Percentiles rank a stretch among this genome's conserved stretches.
Conservation (phyloP, 2,888 invertebrate genomes). For the Cabera pusaria region DNA sequence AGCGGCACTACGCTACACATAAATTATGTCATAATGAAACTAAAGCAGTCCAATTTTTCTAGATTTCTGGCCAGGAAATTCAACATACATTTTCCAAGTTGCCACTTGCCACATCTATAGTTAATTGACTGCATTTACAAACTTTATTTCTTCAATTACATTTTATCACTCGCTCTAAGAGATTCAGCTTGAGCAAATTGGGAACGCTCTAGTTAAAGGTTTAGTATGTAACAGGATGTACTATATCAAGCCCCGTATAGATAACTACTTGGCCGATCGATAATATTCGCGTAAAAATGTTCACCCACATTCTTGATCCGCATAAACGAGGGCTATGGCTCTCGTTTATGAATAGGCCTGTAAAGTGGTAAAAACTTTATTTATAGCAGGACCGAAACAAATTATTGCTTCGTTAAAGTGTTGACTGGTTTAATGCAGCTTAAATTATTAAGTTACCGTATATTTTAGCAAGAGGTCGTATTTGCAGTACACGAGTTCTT, state of each 20-base stretch:
- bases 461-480: too few relatives aligned
- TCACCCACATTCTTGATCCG: conserved; percentile 14
- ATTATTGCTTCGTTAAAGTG: conserved; percentile 8
- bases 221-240: conserved; percentile 21
- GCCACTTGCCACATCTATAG: too few relatives aligned
- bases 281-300: conserved; percentile 24
- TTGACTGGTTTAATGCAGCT: conserved; percentile 1
- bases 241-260: conserved; percentile 23
- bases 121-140: neutral
- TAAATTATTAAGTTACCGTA: too few relatives aligned
- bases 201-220: conserved; percentile 30
- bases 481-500: too few relatives aligned
- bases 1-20: too few relatives aligned
- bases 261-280: conserved; percentile 23
- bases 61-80: neutral
- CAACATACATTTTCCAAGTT: neutral
- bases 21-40: too few relatives aligned
- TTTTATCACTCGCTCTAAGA: conserved; percentile 18
- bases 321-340: conserved; percentile 8
- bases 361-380: conserved; percentile 12
- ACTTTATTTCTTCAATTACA: conserved; percentile 14
- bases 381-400: conserved; percentile 10
- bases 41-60: too few relatives aligned
- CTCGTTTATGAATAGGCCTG: too few relatives aligned
- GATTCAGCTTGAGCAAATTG: conserved; percentile 24